Percentiles rank a stretch among this genome's conserved stretches.
These are phyloP conservation scores for Schlechtendalia chinensis DNA, from an alignment of 1,140 invertebrate species.

Conservation along the genomic window DNA sequence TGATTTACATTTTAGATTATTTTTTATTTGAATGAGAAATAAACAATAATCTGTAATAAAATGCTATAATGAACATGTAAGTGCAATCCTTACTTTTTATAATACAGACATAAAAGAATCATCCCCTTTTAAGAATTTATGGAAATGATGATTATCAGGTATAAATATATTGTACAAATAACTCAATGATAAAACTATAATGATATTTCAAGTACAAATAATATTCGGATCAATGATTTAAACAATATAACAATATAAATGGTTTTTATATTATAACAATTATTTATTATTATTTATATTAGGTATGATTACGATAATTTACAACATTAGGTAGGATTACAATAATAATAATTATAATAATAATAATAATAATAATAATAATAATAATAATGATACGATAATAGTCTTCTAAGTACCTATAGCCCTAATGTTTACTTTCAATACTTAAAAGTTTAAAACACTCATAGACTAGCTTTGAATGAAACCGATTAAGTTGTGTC, in stretches of 20 bases:
- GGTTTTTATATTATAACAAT: neutral
- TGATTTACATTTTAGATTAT: too few species aligned
- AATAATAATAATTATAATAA: neutral
- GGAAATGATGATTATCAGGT: too few species aligned
- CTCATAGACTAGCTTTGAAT: neutral
- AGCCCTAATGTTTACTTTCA: neutral
- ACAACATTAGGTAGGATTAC: neutral
- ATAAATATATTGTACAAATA: too few species aligned
- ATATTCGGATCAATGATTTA: neutral
- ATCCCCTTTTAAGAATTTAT: too few species aligned
- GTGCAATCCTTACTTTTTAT: too few species aligned
- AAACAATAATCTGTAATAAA: too few species aligned
- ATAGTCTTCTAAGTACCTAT: neutral
- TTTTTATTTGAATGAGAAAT: too few species aligned
- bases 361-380: neutral
- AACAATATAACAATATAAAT: neutral
- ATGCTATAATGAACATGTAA: too few species aligned
- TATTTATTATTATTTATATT: slow-evolving; percentile 7
- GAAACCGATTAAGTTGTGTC: neutral
- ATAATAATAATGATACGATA: slow-evolving; percentile 6
- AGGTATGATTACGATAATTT: too few species aligned
- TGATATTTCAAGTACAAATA: too few species aligned
- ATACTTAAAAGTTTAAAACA: neutral
- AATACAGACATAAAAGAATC: too few species aligned
- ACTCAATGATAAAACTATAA: too few species aligned